Evolutionary conservation across 1,140 invertebrate genomes (phyloP), one percentile per base, ranked within the genome.

Genomic region (Polypedilum pembai): DNA sequence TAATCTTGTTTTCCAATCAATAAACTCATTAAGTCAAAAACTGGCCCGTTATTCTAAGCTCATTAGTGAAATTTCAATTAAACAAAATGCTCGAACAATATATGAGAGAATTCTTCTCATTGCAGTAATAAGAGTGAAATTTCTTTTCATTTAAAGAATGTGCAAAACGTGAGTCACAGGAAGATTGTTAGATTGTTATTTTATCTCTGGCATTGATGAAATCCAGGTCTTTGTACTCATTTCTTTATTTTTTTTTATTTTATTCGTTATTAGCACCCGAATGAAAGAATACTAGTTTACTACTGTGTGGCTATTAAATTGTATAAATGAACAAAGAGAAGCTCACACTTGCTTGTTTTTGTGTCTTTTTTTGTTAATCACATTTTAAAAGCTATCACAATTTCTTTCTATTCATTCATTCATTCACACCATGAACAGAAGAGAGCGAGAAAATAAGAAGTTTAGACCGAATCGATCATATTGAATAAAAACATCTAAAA

Each of bases 221-320:
- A 56, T 56, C n/a, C 45, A 56, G 45, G 45, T 56, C 45, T 56
- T 56, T 56, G 45, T 56, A 56, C 45, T 56, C 45, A 15, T 56
- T 56, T 33, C 24, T 33, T 33, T 33, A 33, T 33, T 33, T 33
- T 33, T 33, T 33, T 33, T 3, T 33, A 33, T 33, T 56, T 56
- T 12, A 56, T 56, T 56, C 5, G 24, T 33, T 56, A 56, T 56
- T 56, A 56, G 45, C 45, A 56, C n/a, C 45, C 24, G 24, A 56
- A n/a, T 56, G 45, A 56, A 56, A n/a, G n/a, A 56, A n/a, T 56
- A 56, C 24, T 33, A 33, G 24, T 56, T 56, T 56, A 56, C 45
- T 56, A 56, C 45, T 56, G 45, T 56, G 45, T 12, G n/a, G 12
- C 15, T 15, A 56, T 56, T 56, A 56, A n/a, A 56, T n/a, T n/a